phyloP scores from a whole-genome alignment of 2,113 vertebrate genomes.

The Scytalopus superciliaris region DNA sequence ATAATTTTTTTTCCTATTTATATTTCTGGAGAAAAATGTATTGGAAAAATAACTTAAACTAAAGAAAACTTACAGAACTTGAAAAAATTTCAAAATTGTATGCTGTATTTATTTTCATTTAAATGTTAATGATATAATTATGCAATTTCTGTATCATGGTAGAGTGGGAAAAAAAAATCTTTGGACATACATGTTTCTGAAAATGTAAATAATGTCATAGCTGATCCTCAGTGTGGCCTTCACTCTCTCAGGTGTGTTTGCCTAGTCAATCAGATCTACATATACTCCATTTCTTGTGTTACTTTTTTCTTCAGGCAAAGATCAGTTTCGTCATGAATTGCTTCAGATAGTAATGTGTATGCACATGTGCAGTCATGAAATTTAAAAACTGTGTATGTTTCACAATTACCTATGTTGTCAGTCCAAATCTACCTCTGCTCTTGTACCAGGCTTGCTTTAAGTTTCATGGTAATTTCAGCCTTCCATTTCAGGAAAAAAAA shows the following conservation, averaged over 20 bases:
- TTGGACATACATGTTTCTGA: neutral
- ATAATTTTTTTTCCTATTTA: neutral
- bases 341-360: neutral
- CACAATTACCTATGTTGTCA: neutral
- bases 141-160: neutral
- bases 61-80: neutral
- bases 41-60: neutral
- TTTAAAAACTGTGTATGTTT: neutral
- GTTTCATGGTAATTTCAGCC: neutral
- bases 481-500: neutral
- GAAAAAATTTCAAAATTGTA: neutral
- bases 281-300: neutral
- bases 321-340: neutral
- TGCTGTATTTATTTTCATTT: neutral
- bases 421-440: neutral
- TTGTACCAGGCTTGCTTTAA: neutral
- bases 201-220: neutral
- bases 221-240: neutral
- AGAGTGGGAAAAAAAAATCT: neutral
- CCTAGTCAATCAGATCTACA: neutral
- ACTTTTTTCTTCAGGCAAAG: neutral
- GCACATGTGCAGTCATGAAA: neutral
- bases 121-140: neutral
- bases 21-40: slow-evolving; percentile 6
- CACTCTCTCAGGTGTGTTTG: accelerated